A percentile compares a stretch with the other conserved stretches of the same genome.
Evolutionary conservation across 2,888 invertebrate genomes (phyloP).

Genomic region (Ichneumon xanthorius): DNA sequence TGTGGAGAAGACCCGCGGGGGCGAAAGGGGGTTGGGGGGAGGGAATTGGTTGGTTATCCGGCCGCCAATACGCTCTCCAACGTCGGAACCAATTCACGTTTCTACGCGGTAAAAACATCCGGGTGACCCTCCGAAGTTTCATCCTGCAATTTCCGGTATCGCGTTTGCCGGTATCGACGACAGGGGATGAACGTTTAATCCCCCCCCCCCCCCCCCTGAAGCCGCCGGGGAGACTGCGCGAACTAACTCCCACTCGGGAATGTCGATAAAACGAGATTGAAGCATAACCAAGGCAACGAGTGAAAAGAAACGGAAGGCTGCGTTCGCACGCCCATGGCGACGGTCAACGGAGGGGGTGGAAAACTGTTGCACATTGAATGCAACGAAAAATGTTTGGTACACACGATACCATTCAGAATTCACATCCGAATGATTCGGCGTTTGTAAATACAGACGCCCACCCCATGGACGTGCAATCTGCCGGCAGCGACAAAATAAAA

Average conservation of each 20-base stretch:
- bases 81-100: conserved; percentile 20
- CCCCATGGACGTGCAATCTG: neutral
- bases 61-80: conserved; percentile 29
- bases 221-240: conserved; percentile 42
- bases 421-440: conserved; percentile 27
- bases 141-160: conserved; percentile 69
- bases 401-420: conserved; percentile 26
- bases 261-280: conserved; percentile 39
- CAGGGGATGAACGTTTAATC: conserved; percentile 61
- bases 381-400: conserved; percentile 25
- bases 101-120: conserved; percentile 27
- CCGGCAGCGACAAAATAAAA: neutral
- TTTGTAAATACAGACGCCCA: conserved; percentile 15
- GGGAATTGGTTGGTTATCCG: conserved; percentile 6
- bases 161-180: conserved; percentile 57
- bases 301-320: conserved; percentile 8
- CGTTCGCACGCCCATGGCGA: neutral
- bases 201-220: conserved; percentile 29
- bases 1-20: neutral
- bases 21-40: neutral
- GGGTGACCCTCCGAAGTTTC: conserved; percentile 52
- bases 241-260: conserved; percentile 12
- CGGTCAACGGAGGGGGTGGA: neutral
- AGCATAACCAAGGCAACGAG: conserved; percentile 17
- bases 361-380: conserved; percentile 52